These are phyloP conservation scores for Chloropsis cyanopogon DNA, from an alignment of 2,113 vertebrate genomes.

Conservation along the genomic window DNA sequence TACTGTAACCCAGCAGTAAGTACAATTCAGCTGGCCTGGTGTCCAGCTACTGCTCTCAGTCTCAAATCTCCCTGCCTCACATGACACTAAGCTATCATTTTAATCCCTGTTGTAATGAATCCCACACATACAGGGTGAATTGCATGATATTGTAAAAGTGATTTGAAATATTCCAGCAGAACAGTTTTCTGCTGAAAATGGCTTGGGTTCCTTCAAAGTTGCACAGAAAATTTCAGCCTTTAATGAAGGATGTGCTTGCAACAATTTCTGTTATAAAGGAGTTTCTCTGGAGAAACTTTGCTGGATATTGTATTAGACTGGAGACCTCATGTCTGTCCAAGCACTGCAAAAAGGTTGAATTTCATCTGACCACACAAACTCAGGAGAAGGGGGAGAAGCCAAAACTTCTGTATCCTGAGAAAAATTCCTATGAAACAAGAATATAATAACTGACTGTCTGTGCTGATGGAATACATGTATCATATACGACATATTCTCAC, in stretches of 20 bases:
- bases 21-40: slow-evolving; percentile 12
- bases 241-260: background rate
- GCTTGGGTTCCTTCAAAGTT: background rate
- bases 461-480: background rate
- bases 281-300: background rate
- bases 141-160: background rate
- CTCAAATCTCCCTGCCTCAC: slow-evolving; percentile 42
- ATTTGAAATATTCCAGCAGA: background rate
- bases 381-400: background rate
- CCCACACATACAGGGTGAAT: background rate
- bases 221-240: background rate
- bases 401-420: background rate
- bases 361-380: background rate
- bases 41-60: slow-evolving; percentile 22
- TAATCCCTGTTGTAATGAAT: slow-evolving; percentile 56
- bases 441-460: background rate
- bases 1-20: slow-evolving; percentile 29
- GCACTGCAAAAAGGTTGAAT: background rate
- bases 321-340: background rate
- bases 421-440: background rate
- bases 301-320: background rate
- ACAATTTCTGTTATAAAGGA: background rate
- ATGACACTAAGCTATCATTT: slow-evolving; percentile 50
- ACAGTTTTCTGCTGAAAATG: background rate
- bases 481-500: background rate